phyloP scores from a whole-genome alignment of 2,888 invertebrate species.

The Noctua fimbriata region DNA sequence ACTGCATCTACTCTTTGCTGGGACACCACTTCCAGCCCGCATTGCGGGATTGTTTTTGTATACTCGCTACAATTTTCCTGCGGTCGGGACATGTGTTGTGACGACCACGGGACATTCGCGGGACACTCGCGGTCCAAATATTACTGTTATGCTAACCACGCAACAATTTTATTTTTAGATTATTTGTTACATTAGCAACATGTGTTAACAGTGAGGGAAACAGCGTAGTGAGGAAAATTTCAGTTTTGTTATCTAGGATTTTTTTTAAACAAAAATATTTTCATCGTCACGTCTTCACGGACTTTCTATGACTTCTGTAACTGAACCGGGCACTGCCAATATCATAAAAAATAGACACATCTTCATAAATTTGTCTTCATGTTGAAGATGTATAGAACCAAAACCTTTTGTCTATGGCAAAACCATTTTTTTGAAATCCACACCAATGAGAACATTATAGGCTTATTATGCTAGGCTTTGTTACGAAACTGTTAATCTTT shows the following conservation, averaged over 20 bases:
- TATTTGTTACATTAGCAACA: conserved; percentile 19
- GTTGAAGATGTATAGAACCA: background rate
- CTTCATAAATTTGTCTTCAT: background rate
- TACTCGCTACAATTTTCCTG: conserved; percentile 35
- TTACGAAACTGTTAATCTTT: background rate
- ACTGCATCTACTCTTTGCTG: fast-evolving
- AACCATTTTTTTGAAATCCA: background rate
- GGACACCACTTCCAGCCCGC: conserved; percentile 44
- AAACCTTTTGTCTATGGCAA: background rate
- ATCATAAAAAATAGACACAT: background rate
- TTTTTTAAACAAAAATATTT: background rate
- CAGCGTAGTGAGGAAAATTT: background rate
- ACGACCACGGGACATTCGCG: conserved; percentile 26
- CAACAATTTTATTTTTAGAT: conserved; percentile 21
- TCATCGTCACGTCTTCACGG: background rate
- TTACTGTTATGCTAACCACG: conserved; percentile 26
- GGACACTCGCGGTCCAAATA: conserved; percentile 21
- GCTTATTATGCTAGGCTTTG: background rate
- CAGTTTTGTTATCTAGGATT: background rate
- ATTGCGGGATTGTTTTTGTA: conserved; percentile 63
- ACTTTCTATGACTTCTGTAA: background rate
- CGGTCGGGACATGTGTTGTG: conserved; percentile 43
- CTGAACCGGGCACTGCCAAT: background rate
- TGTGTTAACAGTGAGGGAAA: background rate
- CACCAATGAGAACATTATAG: background rate